phyloP scores from a whole-genome alignment of 1,140 invertebrate species.

The Pissodes strobi region DNA sequence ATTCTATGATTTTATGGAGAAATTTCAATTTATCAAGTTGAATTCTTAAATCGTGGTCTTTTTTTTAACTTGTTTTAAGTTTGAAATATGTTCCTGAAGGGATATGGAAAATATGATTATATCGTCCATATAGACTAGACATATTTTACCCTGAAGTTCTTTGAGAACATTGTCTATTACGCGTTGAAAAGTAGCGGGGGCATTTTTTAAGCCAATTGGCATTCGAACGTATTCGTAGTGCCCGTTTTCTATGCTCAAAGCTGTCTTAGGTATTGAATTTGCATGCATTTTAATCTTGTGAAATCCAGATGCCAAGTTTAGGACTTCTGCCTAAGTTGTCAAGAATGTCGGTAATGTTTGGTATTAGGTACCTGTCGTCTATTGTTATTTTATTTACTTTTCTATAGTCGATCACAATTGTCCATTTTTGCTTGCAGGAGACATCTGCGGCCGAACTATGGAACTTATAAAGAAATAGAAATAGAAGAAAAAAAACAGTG shows the following conservation, averaged over 20 bases:
- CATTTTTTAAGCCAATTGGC: no score
- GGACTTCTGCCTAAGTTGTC: conserved; percentile 50
- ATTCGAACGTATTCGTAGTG: no score
- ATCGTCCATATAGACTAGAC: no score
- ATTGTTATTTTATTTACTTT: conserved; percentile 56
- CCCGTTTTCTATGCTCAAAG: no score
- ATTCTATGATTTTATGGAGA: conserved; percentile 36
- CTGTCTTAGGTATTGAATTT: conserved; percentile 54
- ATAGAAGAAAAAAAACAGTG: no score
- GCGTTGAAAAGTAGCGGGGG: conserved; percentile 55
- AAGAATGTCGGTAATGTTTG: conserved; percentile 58
- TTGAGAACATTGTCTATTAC: no score
- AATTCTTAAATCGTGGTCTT: conserved; percentile 28
- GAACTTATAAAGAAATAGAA: no score
- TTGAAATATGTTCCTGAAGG: no score
- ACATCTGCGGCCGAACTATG: no score
- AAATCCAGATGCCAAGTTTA: no score
- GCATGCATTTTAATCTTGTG: conserved; percentile 55
- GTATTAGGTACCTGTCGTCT: conserved; percentile 59
- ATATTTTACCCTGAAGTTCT: no score
- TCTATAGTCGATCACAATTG: conserved; percentile 54
- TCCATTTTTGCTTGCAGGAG: conserved; percentile 43
- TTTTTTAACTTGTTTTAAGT: conserved; percentile 39
- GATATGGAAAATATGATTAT: conserved; percentile 42
- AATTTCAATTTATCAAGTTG: conserved; percentile 44